Base-by-base conservation (phyloP, 2,888 invertebrate genomes). In the Patella pellucida region DNA sequence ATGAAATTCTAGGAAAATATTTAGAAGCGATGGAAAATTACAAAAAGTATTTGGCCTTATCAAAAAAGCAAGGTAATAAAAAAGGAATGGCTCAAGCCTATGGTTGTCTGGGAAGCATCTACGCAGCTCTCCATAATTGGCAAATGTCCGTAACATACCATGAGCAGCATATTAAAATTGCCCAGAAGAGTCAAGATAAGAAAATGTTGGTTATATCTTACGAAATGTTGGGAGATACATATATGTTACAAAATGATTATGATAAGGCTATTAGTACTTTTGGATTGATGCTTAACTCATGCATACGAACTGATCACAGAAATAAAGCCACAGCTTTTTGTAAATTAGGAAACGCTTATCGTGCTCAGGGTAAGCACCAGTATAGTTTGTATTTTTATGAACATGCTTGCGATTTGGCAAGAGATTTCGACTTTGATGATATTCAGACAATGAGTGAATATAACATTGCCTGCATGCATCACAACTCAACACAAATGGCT, bases 51-150 rank as follows among this genome's bases (percentile, higher is more conserved):
- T 76, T 87, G 19, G 77, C 80, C 50, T 75, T 83, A 50, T 85
- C 87, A 56, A 86, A 87, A 76, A 74, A 78, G 67, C 83, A 79
- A 70, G 79, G 83, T 11, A 84, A 89, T 75, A 81, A 82, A 70
- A 84, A 84, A 69, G 85, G 85, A 0, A 79, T 86, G 71, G 88
- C 87, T 0, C 86, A 86, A 74, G 88, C 89, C 0, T 89, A 89
- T 79, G 90, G 89, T 0, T 86, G 87, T 78, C 76, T 90, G 50
- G 89, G 89, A n/a, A 86, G 85, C 74, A 85, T 88, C 11, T 85
- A 89, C 81, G 87, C 85, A 7, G 84, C 85, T 12, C 76, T 89
- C 68, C 78, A 82, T 51, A 87, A 89, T 81, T 85, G 85, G 84
- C 81, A 85, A 23, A 79, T 87, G 9, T 83, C 88, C 4, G 73